Base-by-base conservation (phyloP, 2,797 vertebrate species). In the Sebastes ruberrimus region DNA sequence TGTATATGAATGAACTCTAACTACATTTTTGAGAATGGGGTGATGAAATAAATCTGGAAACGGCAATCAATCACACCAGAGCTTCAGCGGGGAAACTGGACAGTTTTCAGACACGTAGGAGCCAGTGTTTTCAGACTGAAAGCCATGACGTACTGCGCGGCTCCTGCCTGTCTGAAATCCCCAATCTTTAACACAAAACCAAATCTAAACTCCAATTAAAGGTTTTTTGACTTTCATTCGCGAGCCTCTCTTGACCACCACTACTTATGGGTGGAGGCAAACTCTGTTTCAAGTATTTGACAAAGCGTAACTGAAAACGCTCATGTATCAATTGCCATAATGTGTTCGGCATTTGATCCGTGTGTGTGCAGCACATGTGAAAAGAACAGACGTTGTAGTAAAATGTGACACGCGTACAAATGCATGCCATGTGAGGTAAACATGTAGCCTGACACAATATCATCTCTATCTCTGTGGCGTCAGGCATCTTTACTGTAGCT, bases 91-190 rank as follows among this genome's bases (percentile, higher is more conserved):
- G 92, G 92, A 93, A 94, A 94, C 89, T 91, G 94, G 91, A 95
- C 89, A 59, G 84, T 92, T 94, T 95, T 95, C 94, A 95, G 95
- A 95, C 93, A 83, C 85, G 65, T 92, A 92, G 95, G 95, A 96
- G 95, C 95, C 94, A 95, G 93, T 65, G 71, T 90, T 49, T 94
- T 93, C 91, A 93, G 92, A 90, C 94, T 86, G 35, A 76, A 57
- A 94, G 91, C 93, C 93, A 95, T 94, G 93, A 93, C 91, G 92
- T 91, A 93, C 92, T 91, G 86, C 90, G 65, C 32, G 95, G 95
- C 95, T 96, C 95, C 95, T 92, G 93, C 91, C 91, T 94, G 95
- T 95, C 95, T 95, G 94, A 95, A 94, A 95, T 92, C 90, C 92
- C 80, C 89, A 86, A 95, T 95, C 93, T 95, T 94, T 79, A 91